Base-by-base conservation (phyloP, 2,797 vertebrate species). In the Atherinosoma microstoma region DNA sequence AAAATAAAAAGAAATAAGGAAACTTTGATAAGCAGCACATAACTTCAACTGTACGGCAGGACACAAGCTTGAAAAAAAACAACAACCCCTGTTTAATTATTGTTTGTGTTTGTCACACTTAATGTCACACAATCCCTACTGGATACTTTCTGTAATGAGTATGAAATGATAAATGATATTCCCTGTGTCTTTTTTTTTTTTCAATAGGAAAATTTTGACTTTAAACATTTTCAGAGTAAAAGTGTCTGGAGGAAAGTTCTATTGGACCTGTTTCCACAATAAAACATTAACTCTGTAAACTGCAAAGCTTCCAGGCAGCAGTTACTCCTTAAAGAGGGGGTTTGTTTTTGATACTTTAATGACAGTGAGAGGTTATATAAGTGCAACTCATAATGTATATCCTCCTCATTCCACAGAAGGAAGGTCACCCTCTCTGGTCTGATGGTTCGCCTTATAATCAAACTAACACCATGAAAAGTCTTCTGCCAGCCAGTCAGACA, bases 341-440 rank as follows among this genome's bases (percentile, higher is more conserved):
- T 64, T 71, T 83, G 66, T 83, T 80, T 82, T 64, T 71, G n/a
- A 53, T 60, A 34, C 47, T 67, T 60, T 49, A 80, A 65, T 71
- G 34, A 76, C 53, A 38, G 22, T 18, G 40, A 66, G 32, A 16
- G 18, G 3, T 56, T 38, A 58, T 57, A 57, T 64, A 38, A 47
- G 27, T 27, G 18, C 36, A 22, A 15, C 22, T 24, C 32, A 29
- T 70, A 27, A 35, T 58, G 9, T 73, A 20, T 68, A 2, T 70
- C 15, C 51, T 75, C 18, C 78, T 72, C 56, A 36, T 42, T 70
- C 83, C 75, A 32, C 89, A 98, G 96, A 90, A 90, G 30, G 95
- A 97, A 92, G 95, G 95, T 65, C 91, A 72, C 30, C 87, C 93
- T 59, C 69, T 84, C 16, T 97, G 96, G 96, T 94, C 94, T 54